A percentile compares a stretch with the other conserved stretches of the same genome.
These are phyloP conservation scores for Ctenopoma kingsleyae DNA, from an alignment of 2,797 vertebrate genomes.

Conservation along the genomic window DNA sequence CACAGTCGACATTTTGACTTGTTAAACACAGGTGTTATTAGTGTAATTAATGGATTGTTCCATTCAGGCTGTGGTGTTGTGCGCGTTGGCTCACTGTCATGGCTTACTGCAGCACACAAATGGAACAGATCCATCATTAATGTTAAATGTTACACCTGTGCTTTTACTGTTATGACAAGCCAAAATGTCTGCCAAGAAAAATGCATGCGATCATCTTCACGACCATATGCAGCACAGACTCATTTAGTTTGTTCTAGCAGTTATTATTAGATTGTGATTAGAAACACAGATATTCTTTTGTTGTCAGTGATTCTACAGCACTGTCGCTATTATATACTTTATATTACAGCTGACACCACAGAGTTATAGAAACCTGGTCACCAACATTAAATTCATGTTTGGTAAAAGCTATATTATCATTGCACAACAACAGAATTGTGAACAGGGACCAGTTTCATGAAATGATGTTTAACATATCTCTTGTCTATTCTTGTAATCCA, in stretches of 20 bases:
- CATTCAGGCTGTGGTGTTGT: conserved; percentile 1
- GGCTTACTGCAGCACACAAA: conserved; percentile 23
- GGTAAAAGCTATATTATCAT: too few species aligned
- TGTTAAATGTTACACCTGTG: conserved; percentile 48
- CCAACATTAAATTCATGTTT: too few species aligned
- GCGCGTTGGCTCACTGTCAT: conserved; percentile 14
- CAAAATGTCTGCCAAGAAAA: conserved; percentile 44
- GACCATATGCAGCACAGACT: background rate
- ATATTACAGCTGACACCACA: background rate
- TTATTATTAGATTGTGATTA: conserved; percentile 12
- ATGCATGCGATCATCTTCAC: conserved; percentile 23
- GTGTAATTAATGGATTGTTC: conserved; percentile 19
- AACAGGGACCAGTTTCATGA: background rate
- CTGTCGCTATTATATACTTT: background rate
- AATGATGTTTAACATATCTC: too few species aligned
- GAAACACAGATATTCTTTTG: conserved; percentile 2
- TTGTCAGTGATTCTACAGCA: conserved; percentile 7
- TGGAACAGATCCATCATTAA: conserved; percentile 23
- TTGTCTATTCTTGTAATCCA: background rate
- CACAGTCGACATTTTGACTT: background rate
- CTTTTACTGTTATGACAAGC: conserved; percentile 47
- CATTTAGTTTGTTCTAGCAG: background rate
- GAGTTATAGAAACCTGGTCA: background rate
- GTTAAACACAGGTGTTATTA: conserved; percentile 20
- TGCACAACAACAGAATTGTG: background rate